Conservation (phyloP, 2,113 vertebrate genomes). For the Peromyscus californicus region DNA sequence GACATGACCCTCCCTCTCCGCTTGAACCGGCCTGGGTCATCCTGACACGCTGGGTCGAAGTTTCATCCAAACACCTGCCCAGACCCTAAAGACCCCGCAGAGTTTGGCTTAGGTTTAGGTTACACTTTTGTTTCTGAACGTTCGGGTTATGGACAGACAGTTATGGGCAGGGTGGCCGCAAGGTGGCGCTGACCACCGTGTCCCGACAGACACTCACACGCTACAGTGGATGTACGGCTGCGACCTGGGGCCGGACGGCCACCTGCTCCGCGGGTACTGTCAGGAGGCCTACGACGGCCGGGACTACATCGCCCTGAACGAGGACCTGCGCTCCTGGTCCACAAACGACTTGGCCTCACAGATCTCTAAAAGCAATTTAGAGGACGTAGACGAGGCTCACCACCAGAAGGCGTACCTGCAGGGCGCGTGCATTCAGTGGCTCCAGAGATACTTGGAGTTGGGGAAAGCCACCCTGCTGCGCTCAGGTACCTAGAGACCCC, state of each 20-base stretch:
- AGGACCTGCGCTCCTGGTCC: slow-evolving; percentile 16
- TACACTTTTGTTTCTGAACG: neutral
- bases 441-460: neutral
- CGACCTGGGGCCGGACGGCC: rapidly evolving
- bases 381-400: rapidly evolving
- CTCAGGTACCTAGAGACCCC: neutral
- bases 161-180: too few species aligned
- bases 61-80: neutral
- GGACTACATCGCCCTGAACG: slow-evolving; percentile 19
- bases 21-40: rapidly evolving
- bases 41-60: rapidly evolving
- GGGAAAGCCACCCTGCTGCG: neutral
- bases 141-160: rapidly evolving
- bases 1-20: rapidly evolving
- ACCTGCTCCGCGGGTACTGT: neutral
- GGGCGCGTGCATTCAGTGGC: neutral
- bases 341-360: neutral
- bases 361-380: neutral
- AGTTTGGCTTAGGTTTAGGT: neutral
- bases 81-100: too few species aligned
- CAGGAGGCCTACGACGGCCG: neutral
- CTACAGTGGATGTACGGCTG: neutral
- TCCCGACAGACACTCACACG: neutral
- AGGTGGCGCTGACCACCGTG: neutral
- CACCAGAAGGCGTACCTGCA: neutral